Evolutionary conservation across 2,113 vertebrate species (phyloP), one percentile per base, ranked within the genome.

Genomic region (Lipotes vexillifer): DNA sequence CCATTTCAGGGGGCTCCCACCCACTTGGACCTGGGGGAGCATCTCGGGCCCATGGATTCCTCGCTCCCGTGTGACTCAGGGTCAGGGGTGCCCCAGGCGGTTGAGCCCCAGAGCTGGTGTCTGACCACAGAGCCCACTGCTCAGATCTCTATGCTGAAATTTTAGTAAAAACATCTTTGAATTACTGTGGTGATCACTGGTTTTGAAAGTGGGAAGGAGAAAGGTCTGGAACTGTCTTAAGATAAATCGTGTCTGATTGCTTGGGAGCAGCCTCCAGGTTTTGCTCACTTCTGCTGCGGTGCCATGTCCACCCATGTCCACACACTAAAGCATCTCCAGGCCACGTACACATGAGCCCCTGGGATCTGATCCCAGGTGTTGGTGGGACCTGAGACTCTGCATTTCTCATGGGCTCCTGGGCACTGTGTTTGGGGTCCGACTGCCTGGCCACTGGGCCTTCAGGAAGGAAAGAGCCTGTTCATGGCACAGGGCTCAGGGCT

Each of bases 281-380:
- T 27, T 36, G 33, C 83, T 52, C 23, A n/a, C 46, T 2, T 21
- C 23, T 36, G 33, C 25, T 23, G 3, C 5, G 2, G 33, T 13
- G 65, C 83, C 6, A 14, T 17, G 21, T 36, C 33, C 29, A 1
- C 1, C 36, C 36, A 13, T 3, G 31, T 5, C 3, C 23, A 2
- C 23, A 20, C 46, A 52, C 65, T 21, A 25, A 27, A 36, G 83
- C n/a, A n/a, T 38, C 46, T 69, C 23, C 46, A 52, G 83, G 23
- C 7, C 63, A 0, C 4, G 23, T 38, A n/a, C 27, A 6, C 23
- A 29, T 2, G 2, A 69, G n/a, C 46, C 65, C 65, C 33, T 75
- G 41, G 49, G 65, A 31, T 38, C 84, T 86, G 14, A 69, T 29
- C 49, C 46, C 1, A 0, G 65, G 49, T 17, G 15, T 69, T 63